Conservation (phyloP, 1,140 invertebrate genomes). For the Drosophila willistoni region DNA sequence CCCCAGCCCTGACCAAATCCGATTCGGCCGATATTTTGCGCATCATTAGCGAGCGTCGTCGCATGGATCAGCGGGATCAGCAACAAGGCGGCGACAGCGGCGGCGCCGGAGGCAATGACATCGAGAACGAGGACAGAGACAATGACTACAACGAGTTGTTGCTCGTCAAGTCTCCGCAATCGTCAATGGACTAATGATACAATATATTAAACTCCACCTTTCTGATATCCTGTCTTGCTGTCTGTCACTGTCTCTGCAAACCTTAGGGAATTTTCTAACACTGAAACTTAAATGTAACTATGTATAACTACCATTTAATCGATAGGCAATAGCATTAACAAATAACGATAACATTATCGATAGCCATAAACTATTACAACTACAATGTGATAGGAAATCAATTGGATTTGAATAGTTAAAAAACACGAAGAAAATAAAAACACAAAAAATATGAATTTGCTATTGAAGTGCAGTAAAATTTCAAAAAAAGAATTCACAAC, state of each 20-base stretch:
- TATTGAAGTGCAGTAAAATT: constrained; percentile 3
- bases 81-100: constrained; percentile 53
- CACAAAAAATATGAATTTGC: not conserved
- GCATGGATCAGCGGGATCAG: constrained; percentile 78
- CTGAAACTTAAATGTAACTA: constrained; percentile 41
- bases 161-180: constrained; percentile 79
- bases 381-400: constrained; percentile 5
- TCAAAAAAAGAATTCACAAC: not conserved
- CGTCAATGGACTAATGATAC: constrained; percentile 68
- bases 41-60: constrained; percentile 80
- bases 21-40: constrained; percentile 80
- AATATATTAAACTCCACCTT: not conserved
- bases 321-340: constrained; percentile 38
- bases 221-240: constrained; percentile 5
- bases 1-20: constrained; percentile 57
- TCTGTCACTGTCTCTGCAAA: constrained; percentile 32
- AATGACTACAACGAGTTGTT: constrained; percentile 80
- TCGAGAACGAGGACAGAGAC: constrained; percentile 51
- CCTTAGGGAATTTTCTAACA: constrained; percentile 67
- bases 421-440: constrained; percentile 20
- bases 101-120: constrained; percentile 11
- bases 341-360: constrained; percentile 38
- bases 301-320: constrained; percentile 34
- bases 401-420: constrained; percentile 10
- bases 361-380: constrained; percentile 39